A percentile compares a stretch with the other conserved stretches of the same genome.
These are phyloP conservation scores for Steinernema hermaphroditum DNA, from an alignment of 2,888 invertebrate genomes.

Conservation along the genomic window DNA sequence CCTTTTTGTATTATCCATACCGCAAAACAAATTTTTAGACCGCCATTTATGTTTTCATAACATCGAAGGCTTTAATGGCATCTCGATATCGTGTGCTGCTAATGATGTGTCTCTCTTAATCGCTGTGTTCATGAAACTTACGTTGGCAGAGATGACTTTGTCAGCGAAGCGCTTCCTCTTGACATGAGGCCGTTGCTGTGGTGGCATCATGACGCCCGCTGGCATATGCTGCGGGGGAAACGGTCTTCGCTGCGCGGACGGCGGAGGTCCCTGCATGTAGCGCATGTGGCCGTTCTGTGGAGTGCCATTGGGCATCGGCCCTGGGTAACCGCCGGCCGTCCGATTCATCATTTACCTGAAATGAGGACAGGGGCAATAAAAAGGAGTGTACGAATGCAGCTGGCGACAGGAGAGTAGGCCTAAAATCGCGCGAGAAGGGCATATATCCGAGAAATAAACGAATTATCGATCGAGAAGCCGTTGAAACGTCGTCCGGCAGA, in stretches of 20 bases:
- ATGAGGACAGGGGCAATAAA: background rate
- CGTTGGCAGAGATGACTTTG: conserved; percentile 59
- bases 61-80: too few relatives aligned
- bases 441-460: too few relatives aligned
- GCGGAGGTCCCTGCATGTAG: conserved; percentile 3
- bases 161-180: conserved; percentile 63
- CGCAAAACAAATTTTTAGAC: too few relatives aligned
- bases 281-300: background rate
- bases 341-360: conserved; percentile 3
- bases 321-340: background rate
- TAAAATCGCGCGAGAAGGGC: too few relatives aligned
- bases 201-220: background rate
- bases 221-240: background rate
- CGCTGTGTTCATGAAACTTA: conserved; percentile 27
- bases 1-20: too few relatives aligned
- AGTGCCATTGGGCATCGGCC: conserved; percentile 7
- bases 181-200: background rate
- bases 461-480: background rate
- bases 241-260: background rate
- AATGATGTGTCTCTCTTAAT: background rate
- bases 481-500: background rate
- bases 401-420: too few relatives aligned
- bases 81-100: too few relatives aligned
- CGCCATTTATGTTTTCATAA: too few relatives aligned
- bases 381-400: background rate